Base-by-base conservation (phyloP, 2,797 vertebrate genomes). In the Hephaestus fuliginosus region DNA sequence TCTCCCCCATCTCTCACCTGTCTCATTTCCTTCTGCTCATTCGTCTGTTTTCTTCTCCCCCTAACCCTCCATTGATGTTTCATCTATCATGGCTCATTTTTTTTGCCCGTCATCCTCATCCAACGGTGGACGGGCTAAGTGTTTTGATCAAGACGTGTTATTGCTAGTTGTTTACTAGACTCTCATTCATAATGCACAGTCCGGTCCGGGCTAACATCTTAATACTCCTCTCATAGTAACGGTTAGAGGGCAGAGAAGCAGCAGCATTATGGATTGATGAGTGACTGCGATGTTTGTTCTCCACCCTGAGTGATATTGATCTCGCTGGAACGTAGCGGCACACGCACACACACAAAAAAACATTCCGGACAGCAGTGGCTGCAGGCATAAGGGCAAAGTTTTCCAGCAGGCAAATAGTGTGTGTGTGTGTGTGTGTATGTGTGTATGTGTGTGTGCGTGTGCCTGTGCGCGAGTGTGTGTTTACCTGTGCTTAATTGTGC, bases 271-370 rank as follows among this genome's bases (percentile, higher is more conserved):
- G 52, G 91, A 93, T 89, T 92, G 88, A 93, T 89, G 91, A 90
- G 89, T 83, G 88, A 74, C 76, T 75, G 84, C 12, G 20, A 84
- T 92, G 87, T 91, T 92, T 91, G 90, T 86, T 88, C 88, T 86
- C 82, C 75, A 52, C 81, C 83, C 81, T 80, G 87, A 89, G 70
- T 87, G 87, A 83, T 91, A 95, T 93, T 84, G 93, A 94, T 93
- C 89, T 82, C 72, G 13, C 70, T 71, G 78, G 81, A 90, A 83
- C 58, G 69, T 71, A 78, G 76, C 70, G 78, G 8, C 78, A 30
- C 71, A 28, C 63, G 65, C 46, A 22, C 51, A 18, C 73, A 63
- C 57, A 65, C 58, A 65, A 41, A 56, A 43, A 30, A 43, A 52
- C 41, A 46, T 61, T 70, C 60, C 41, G 41, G 64, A 60, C n/a